Evolutionary conservation across 2,888 invertebrate genomes (phyloP).

Genomic region (Tyria jacobaeae): DNA sequence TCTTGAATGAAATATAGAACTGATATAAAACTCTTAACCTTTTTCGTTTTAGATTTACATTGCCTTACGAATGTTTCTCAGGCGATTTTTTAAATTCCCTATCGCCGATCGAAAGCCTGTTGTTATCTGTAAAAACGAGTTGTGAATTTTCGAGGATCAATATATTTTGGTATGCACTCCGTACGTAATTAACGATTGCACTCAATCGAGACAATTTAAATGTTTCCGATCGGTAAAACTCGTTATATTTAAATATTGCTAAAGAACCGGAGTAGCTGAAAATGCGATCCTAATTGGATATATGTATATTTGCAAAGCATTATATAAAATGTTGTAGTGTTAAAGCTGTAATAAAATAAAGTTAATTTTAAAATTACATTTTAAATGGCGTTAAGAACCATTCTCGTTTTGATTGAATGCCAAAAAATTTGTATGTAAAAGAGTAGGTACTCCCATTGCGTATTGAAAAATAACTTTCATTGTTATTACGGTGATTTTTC

Average conservation of each 20-base stretch:
- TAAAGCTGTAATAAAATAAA: background rate
- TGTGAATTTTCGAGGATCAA: constrained; percentile 55
- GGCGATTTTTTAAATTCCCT: constrained; percentile 44
- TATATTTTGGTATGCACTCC: constrained; percentile 52
- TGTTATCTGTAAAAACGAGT: constrained; percentile 54
- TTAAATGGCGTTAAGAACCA: background rate
- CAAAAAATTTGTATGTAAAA: constrained; percentile 22
- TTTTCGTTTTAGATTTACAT: constrained; percentile 62
- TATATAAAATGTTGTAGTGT: background rate
- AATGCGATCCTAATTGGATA: constrained; percentile 51
- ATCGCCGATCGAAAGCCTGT: constrained; percentile 39
- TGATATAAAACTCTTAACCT: constrained; percentile 62
- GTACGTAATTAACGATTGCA: constrained; percentile 66
- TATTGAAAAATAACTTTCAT: background rate
- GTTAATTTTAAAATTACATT: background rate
- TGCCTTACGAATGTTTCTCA: constrained; percentile 47
- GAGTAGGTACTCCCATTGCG: background rate
- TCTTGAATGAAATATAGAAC: constrained; percentile 57
- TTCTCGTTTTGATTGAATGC: constrained; percentile 40
- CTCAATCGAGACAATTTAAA: constrained; percentile 64
- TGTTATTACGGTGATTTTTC: background rate
- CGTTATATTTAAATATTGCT: constrained; percentile 57
- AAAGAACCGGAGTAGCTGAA: constrained; percentile 46
- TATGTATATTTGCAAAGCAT: constrained; percentile 41
- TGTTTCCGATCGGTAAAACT: constrained; percentile 70